Percentiles rank a stretch among this genome's conserved stretches.
phyloP scores from a whole-genome alignment of 1,140 invertebrate genomes.

The Anastrepha obliqua region DNA sequence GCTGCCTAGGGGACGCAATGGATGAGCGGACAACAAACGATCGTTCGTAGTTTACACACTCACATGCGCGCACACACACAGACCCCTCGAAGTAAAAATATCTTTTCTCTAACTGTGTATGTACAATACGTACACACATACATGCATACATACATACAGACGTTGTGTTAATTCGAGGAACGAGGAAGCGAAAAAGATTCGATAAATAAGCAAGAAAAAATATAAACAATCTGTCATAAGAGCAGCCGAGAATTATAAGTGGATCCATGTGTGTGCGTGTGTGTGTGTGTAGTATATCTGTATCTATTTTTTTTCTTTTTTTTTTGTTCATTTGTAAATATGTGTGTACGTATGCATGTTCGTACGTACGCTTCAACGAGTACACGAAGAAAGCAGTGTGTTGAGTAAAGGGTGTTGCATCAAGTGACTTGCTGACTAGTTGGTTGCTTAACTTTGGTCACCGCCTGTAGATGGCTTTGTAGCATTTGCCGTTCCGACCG shows the following conservation, averaged over 20 bases:
- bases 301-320: neutral
- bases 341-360: neutral
- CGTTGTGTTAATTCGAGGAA: slow-evolving; percentile 20
- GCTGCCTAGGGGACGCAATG: neutral
- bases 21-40: neutral
- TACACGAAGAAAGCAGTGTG: neutral
- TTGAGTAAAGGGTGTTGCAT: neutral
- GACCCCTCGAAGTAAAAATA: slow-evolving; percentile 57
- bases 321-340: neutral
- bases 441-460: neutral
- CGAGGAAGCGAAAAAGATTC: slow-evolving; percentile 45
- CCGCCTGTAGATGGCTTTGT: neutral
- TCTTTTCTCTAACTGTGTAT: slow-evolving; percentile 52
- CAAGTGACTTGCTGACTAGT: neutral
- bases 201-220: slow-evolving; percentile 48
- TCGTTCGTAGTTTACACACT: neutral
- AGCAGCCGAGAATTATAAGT: slow-evolving; percentile 42
- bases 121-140: slow-evolving; percentile 3
- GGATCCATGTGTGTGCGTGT: neutral
- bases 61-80: neutral
- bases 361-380: no score
- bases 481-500: neutral
- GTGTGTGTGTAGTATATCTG: no score
- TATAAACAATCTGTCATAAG: slow-evolving; percentile 53
- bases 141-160: neutral